Base-by-base conservation (phyloP, 2,113 vertebrate genomes). In the Acrocephalus arundinaceus region DNA sequence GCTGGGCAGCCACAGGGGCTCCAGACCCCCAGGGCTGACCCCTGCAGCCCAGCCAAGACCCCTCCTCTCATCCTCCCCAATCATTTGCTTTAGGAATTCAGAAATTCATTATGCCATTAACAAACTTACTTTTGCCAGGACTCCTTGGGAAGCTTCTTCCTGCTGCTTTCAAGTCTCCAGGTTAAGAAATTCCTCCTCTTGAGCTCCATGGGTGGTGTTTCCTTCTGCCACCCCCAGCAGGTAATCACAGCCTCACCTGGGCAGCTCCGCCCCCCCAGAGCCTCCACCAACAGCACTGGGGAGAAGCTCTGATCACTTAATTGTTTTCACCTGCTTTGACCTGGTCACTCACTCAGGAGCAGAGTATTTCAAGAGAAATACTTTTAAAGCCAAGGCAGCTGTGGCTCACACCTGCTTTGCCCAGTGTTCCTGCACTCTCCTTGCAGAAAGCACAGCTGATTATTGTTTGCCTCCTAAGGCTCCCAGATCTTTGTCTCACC, bases 141-240 rank as follows among this genome's bases (percentile, higher is more conserved):
- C n/a, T 45, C 74, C 45, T 45, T 3, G 4, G 13, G n/a, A 79
- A 79, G 13, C 3, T 61, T 24, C 73, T 51, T 39, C 51, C 51
- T 4, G 15, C 68, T 43, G 4, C 63, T n/a, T 77, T 23, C 31
- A 6, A 41, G 10, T 23, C 45, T 65, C 14, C 11, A 2, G 21
- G 6, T n/a, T 17, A 16, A 51, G 31, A 9, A 84, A 33, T 30
- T 9, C 6, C 28, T n/a, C 46, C 16, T 5, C 27, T 30, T 0
- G 2, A 16, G 16, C 37, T 6, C 67, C 28, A 2, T 0, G 6
- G 24, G 23, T 9, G 22, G 0, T 8, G 2, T 2, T 10, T 13
- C 11, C 62, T 58, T 45, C 49, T 14, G 2, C 27, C 65, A 87
- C 45, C 41, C 30, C 72, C 57, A 43, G 5, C 33, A 20, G 15